These are phyloP conservation scores for Corythoichthys intestinalis DNA, from an alignment of 2,113 vertebrate species.

Conservation along the genomic window DNA sequence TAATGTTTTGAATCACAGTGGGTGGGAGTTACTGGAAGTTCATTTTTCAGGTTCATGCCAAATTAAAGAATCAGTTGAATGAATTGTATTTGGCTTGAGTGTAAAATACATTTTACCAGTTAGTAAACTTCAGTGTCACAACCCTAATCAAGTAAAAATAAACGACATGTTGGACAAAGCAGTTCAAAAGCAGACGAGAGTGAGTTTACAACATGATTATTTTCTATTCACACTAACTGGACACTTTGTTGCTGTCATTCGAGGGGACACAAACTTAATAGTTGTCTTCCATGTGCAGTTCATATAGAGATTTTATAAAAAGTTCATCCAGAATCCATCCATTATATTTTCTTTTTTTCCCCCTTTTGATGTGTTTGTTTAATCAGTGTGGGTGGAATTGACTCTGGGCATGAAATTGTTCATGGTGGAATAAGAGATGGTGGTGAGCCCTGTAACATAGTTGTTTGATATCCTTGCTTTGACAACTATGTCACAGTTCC, in stretches of 20 bases:
- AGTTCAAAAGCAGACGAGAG: too few species aligned
- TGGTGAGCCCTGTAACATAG: conserved; percentile 9
- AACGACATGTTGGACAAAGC: too few species aligned
- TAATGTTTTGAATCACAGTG: too few species aligned
- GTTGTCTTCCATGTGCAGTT: not conserved
- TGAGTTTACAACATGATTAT: too few species aligned
- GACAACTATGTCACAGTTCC: not conserved
- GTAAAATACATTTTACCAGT: too few species aligned
- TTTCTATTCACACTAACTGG: too few species aligned
- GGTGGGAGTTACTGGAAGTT: too few species aligned
- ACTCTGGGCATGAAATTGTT: conserved; percentile 42
- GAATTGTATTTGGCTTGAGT: too few species aligned
- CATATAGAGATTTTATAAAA: not conserved
- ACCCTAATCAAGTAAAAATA: too few species aligned
- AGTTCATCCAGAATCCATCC: not conserved
- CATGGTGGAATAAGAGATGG: conserved; percentile 31
- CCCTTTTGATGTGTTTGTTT: conserved; percentile 19
- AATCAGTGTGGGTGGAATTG: conserved; percentile 19
- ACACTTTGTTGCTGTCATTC: not conserved
- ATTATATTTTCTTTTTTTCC: not conserved
- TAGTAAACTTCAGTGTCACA: too few species aligned
- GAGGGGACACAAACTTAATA: not conserved
- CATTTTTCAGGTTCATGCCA: too few species aligned
- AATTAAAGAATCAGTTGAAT: too few species aligned
- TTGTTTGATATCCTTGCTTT: conserved; percentile 39